A percentile compares a stretch with the other conserved stretches of the same genome.
Evolutionary conservation across 2,113 vertebrate species (phyloP).

Genomic region (Maccullochella peelii): DNA sequence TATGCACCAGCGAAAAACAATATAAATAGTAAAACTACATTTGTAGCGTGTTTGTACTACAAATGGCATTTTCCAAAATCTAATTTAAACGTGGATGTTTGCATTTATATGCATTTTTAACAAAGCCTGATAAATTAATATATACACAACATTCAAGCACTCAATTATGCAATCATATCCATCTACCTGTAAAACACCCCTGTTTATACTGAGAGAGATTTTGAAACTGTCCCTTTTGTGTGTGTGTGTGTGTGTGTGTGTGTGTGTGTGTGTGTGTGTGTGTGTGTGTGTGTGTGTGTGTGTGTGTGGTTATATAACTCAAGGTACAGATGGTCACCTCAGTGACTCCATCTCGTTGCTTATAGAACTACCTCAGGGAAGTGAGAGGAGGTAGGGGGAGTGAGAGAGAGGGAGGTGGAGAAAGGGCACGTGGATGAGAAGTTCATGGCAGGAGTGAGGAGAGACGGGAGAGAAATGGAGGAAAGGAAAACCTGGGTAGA

Average conservation of each 20-base stretch:
- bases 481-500: neutral
- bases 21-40: neutral
- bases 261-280: neutral
- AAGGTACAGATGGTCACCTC: slow-evolving; percentile 14
- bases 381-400: neutral
- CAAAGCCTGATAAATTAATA: neutral
- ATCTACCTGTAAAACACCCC: neutral
- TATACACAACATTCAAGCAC: neutral
- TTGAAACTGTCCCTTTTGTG: neutral
- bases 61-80: neutral
- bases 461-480: neutral
- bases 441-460: neutral
- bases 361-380: slow-evolving; percentile 7
- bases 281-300: neutral
- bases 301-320: slow-evolving; percentile 20
- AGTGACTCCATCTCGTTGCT: neutral
- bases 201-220: slow-evolving; percentile 1
- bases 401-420: neutral
- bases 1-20: neutral
- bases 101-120: neutral
- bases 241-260: neutral
- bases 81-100: neutral
- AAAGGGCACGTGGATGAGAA: slow-evolving; percentile 1
- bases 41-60: neutral
- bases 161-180: slow-evolving; percentile 6